Percentiles rank a stretch among this genome's conserved stretches.
These are phyloP conservation scores for Vombatus ursinus DNA, from an alignment of 2,113 vertebrate genomes.

Conservation along the genomic window DNA sequence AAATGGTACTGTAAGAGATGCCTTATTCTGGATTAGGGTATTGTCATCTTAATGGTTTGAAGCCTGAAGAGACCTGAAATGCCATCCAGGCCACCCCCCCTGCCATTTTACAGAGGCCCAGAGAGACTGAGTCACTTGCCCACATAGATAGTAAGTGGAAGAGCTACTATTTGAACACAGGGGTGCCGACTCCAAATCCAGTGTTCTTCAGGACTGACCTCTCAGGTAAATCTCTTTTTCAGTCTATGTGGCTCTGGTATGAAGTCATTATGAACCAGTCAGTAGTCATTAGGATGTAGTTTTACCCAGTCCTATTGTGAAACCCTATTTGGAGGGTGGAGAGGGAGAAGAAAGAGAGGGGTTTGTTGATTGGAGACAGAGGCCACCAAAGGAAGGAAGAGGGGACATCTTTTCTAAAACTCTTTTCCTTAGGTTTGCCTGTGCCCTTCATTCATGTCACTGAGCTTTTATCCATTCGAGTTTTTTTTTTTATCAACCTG, in stretches of 20 bases:
- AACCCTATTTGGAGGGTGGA: background rate
- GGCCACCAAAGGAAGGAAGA: background rate
- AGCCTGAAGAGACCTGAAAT: background rate
- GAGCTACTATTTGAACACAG: background rate
- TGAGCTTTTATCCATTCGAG: background rate
- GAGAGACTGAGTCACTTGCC: background rate
- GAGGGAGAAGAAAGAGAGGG: background rate
- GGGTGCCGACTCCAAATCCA: background rate
- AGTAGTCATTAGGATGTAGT: background rate
- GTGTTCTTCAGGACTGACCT: background rate
- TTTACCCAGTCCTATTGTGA: background rate
- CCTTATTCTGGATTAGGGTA: background rate
- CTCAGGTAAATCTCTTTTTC: background rate
- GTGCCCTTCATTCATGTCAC: background rate
- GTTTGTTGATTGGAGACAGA: background rate
- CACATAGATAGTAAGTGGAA: background rate
- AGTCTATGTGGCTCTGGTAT: background rate
- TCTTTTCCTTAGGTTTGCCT: too few species aligned
- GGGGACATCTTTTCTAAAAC: accelerated
- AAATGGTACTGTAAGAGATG: background rate
- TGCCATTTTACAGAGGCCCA: background rate
- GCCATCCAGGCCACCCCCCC: background rate
- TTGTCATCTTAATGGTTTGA: background rate
- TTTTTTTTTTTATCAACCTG: too few species aligned
- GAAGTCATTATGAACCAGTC: background rate